A percentile compares a stretch with the other conserved stretches of the same genome.
Evolutionary conservation across 64 coral and sea anemone species (phyloP).

Genomic region (Stylophora pistillata): DNA sequence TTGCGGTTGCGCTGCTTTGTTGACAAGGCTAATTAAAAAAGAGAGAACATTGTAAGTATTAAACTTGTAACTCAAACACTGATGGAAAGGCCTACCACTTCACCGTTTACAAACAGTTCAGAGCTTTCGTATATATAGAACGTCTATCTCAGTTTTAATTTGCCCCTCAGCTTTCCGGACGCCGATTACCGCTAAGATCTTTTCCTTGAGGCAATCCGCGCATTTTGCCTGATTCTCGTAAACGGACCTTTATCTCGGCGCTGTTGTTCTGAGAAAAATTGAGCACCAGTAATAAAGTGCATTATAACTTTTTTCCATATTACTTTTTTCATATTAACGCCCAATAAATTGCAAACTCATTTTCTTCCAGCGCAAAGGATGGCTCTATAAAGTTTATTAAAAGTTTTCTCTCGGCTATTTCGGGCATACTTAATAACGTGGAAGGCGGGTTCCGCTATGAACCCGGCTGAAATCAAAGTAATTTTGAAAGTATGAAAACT

Average conservation of each 20-base stretch:
- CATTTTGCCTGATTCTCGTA: constrained; percentile 15
- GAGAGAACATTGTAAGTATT: constrained; percentile 22
- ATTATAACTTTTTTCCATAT: not conserved
- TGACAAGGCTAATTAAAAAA: constrained; percentile 68
- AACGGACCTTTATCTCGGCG: constrained; percentile 4
- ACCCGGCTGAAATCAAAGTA: constrained; percentile 25
- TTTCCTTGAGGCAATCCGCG: constrained; percentile 47
- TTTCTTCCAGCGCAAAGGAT: constrained; percentile 3
- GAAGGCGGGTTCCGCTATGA: constrained; percentile 7
- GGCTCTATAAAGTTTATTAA: constrained; percentile 17
- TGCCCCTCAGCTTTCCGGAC: constrained; percentile 42
- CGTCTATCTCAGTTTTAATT: not conserved
- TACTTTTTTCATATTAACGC: constrained; percentile 10
- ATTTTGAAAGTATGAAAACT: constrained; percentile 16
- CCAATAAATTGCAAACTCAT: constrained; percentile 1
- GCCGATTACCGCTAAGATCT: constrained; percentile 4
- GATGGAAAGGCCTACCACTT: not conserved
- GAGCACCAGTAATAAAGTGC: not conserved
- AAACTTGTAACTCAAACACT: not conserved
- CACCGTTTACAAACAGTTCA: not conserved
- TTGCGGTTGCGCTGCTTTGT: constrained; percentile 44
- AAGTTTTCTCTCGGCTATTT: constrained; percentile 43
- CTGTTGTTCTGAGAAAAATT: not conserved
- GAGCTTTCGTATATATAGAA: not conserved
- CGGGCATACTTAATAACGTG: constrained; percentile 37